A percentile compares a stretch with the other conserved stretches of the same genome.
These are phyloP conservation scores for Natator depressus DNA, from an alignment of 2,113 vertebrate genomes.

Conservation along the genomic window DNA sequence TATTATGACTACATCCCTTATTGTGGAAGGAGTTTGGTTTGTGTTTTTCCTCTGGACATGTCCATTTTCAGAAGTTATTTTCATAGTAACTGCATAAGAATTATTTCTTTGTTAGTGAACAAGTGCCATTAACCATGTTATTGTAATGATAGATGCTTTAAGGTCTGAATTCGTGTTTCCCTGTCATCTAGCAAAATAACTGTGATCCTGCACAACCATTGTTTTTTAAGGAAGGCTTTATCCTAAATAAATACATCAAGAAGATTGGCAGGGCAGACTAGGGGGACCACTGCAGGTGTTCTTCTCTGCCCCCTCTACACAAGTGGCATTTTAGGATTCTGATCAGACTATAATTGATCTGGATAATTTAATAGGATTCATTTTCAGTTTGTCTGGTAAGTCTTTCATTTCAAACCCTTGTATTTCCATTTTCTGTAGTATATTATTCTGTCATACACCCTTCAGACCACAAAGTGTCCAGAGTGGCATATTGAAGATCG, in stretches of 20 bases:
- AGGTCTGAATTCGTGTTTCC: background rate
- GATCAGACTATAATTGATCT: background rate
- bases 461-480: background rate
- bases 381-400: background rate
- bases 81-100: background rate
- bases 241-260: background rate
- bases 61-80: background rate
- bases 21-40: constrained; percentile 16
- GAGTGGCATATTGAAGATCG: background rate
- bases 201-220: background rate
- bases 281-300: background rate
- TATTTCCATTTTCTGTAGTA: background rate
- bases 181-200: background rate
- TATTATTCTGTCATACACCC: background rate
- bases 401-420: background rate
- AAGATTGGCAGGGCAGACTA: background rate
- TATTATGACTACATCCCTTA: background rate
- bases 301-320: background rate
- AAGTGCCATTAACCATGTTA: background rate
- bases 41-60: constrained; percentile 2
- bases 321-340: background rate
- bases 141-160: background rate
- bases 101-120: background rate
- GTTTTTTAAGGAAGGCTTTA: background rate
- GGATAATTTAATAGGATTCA: background rate